These are phyloP conservation scores for Dendrocincla tyrannina DNA, from an alignment of 2,797 vertebrate species.

Conservation along the genomic window DNA sequence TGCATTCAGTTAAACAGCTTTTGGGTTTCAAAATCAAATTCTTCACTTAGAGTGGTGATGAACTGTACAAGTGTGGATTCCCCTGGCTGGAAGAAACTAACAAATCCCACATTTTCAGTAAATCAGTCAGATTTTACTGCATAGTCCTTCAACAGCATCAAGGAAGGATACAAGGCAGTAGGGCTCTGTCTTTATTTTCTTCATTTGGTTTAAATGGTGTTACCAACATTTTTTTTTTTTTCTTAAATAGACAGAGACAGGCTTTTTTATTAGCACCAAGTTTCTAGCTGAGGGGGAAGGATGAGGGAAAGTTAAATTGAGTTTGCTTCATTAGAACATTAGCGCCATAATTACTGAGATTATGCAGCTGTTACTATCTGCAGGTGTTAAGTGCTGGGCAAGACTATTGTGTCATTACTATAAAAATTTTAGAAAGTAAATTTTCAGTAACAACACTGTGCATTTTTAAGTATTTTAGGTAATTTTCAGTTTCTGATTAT, in stretches of 20 bases:
- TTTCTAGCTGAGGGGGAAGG: conserved; percentile 3
- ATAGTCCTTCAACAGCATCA: neutral
- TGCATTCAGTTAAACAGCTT: neutral
- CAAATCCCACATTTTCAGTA: neutral
- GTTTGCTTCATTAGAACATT: conserved; percentile 51
- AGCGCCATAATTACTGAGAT: conserved; percentile 39
- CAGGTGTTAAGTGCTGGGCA: conserved; percentile 50
- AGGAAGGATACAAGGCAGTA: neutral
- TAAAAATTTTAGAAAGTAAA: neutral
- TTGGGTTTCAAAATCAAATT: neutral
- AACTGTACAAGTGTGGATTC: neutral
- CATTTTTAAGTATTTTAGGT: neutral
- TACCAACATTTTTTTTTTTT: neutral
- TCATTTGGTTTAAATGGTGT: neutral
- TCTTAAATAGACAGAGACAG: neutral
- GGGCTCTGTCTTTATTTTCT: neutral
- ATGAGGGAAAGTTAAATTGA: conserved; percentile 19
- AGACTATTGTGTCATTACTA: neutral
- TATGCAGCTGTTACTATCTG: conserved; percentile 40
- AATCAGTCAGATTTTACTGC: neutral
- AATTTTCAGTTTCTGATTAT: neutral
- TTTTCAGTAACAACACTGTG: neutral
- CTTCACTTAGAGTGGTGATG: neutral
- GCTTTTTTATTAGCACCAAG: neutral
- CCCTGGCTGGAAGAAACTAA: neutral